Evolutionary conservation across 2,113 vertebrate genomes (phyloP).

Genomic region (Xenopus borealis): DNA sequence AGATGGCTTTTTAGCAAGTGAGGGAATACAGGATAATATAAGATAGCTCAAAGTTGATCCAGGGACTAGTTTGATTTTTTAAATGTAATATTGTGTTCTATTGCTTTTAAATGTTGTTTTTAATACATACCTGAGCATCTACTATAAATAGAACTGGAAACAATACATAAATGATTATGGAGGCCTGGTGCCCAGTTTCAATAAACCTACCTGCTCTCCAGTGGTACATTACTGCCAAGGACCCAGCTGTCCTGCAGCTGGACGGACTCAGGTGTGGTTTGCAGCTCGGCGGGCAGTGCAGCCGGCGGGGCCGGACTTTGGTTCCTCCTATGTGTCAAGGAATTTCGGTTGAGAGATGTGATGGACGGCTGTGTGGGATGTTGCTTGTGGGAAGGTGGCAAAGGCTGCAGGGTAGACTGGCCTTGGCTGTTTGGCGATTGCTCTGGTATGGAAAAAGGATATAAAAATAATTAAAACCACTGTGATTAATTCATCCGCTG

Average conservation of each 20-base stretch:
- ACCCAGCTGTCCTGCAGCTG: conserved; percentile 99
- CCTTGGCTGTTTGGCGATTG: conserved; percentile 84
- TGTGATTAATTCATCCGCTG: not conserved
- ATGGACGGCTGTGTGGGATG: conserved; percentile 83
- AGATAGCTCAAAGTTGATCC: no score
- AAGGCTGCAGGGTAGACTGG: conserved; percentile 85
- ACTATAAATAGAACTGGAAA: no score
- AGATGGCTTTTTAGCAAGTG: no score
- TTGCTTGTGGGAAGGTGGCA: conserved; percentile 87
- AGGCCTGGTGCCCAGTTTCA: no score
- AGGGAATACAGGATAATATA: no score
- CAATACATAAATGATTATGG: no score
- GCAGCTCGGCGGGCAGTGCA: conserved; percentile 96
- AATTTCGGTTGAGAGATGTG: conserved; percentile 92
- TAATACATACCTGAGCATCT: no score
- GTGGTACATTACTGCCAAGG: conserved; percentile 96
- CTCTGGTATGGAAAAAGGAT: conserved; percentile 65
- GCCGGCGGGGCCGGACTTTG: conserved; percentile 91
- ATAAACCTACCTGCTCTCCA: conserved; percentile 90
- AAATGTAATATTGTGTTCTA: no score
- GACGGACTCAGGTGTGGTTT: conserved; percentile 98
- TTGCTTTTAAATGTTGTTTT: no score
- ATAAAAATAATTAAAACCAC: conserved; percentile 20
- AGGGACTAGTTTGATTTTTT: no score
- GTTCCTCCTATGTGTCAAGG: conserved; percentile 94